phyloP scores from a whole-genome alignment of 2,797 vertebrate genomes.

The Chelonia mydas region DNA sequence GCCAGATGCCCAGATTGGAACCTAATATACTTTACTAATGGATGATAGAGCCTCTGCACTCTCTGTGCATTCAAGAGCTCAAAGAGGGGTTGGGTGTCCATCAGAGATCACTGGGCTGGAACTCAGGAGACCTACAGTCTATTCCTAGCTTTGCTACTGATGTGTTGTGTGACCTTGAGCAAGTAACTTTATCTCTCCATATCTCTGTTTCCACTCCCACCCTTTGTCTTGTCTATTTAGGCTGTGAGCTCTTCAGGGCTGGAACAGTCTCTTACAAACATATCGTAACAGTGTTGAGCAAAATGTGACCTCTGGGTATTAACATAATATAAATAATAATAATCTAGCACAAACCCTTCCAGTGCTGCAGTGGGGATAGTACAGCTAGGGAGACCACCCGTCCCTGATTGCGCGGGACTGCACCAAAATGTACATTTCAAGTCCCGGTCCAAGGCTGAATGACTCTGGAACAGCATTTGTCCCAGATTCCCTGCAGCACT shows the following conservation, averaged over 20 bases:
- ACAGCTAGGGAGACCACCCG: no score
- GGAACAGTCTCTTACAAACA: background rate
- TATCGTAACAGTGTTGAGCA: background rate
- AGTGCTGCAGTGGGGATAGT: background rate
- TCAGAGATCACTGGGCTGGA: background rate
- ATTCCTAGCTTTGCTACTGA: background rate
- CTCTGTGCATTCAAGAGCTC: background rate
- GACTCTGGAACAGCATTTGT: no score
- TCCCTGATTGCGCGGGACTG: no score
- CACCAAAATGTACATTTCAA: no score
- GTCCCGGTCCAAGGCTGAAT: no score
- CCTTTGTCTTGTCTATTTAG: background rate
- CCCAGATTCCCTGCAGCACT: no score
- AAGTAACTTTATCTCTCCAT: background rate
- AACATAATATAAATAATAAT: background rate
- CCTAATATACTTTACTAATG: background rate
- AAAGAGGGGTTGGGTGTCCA: background rate
- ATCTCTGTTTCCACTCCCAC: fast-evolving
- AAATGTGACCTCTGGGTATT: background rate
- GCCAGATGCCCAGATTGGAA: background rate
- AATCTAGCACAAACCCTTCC: background rate
- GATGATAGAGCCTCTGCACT: background rate
- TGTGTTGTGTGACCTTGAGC: background rate
- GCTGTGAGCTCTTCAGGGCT: background rate
- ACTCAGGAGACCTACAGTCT: background rate